Evolutionary conservation across 2,113 vertebrate genomes (phyloP).

Genomic region (Oncorhynchus kisutch): DNA sequence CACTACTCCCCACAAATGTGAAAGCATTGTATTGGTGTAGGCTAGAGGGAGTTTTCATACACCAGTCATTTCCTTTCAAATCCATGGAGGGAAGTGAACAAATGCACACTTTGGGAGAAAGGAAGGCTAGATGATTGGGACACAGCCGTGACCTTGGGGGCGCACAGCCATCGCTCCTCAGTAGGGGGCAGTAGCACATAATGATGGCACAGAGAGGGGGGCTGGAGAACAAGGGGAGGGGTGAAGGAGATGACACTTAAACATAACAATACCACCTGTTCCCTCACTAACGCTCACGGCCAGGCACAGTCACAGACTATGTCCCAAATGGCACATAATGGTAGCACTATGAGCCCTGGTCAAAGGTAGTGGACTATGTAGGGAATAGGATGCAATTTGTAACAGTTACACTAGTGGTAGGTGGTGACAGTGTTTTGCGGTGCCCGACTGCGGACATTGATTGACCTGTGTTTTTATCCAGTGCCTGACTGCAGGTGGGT

Average conservation of each 20-base stretch:
- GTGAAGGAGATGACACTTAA: slow-evolving; percentile 51
- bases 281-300: slow-evolving; percentile 8
- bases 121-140: no score
- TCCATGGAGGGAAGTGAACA: no score
- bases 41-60: neutral
- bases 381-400: no score
- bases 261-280: slow-evolving; percentile 58
- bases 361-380: no score
- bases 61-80: neutral
- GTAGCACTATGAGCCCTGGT: neutral
- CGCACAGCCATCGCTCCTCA: slow-evolving; percentile 59
- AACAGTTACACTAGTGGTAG: no score
- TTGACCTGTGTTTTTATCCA: slow-evolving; percentile 48
- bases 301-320: neutral
- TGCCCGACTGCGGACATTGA: slow-evolving; percentile 36
- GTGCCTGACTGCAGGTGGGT: slow-evolving; percentile 10
- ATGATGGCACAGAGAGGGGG: slow-evolving; percentile 61
- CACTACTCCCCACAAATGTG: no score
- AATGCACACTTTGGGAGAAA: no score
- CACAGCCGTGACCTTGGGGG: slow-evolving; percentile 60
- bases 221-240: slow-evolving; percentile 15
- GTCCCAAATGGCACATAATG: no score
- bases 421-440: slow-evolving; percentile 38
- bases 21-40: no score
- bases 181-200: slow-evolving; percentile 75